A percentile compares a stretch with the other conserved stretches of the same genome.
Conservation (phyloP, 2,797 vertebrate species). For the Podargus strigoides region DNA sequence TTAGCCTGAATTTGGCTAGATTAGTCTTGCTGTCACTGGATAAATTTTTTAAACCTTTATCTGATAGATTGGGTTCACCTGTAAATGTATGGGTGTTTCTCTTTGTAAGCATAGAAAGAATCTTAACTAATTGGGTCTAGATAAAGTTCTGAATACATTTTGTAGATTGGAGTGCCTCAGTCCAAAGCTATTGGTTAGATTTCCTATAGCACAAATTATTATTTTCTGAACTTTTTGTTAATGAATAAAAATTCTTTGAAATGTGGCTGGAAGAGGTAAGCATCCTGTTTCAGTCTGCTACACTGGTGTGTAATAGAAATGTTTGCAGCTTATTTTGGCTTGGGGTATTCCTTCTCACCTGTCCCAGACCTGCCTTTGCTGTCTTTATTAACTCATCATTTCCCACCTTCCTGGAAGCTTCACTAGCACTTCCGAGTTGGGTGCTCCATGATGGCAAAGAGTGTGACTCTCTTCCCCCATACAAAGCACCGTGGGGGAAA, state of each 20-base stretch:
- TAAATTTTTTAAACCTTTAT: neutral
- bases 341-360: neutral
- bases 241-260: neutral
- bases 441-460: neutral
- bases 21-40: neutral
- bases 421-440: fast-evolving
- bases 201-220: neutral
- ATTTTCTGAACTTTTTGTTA: neutral
- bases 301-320: neutral
- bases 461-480: too few relatives aligned
- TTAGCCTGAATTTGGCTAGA: neutral
- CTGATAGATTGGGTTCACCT: neutral
- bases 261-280: neutral
- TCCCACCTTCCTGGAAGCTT: neutral
- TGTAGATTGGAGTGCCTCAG: neutral
- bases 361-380: neutral
- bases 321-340: neutral
- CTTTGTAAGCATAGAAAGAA: neutral
- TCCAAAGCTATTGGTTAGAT: neutral
- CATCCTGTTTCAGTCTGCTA: neutral
- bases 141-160: neutral
- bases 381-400: neutral
- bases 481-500: neutral
- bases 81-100: neutral
- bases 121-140: neutral